phyloP scores from a whole-genome alignment of 1,140 invertebrate genomes.

The Camponotus vicinus region DNA sequence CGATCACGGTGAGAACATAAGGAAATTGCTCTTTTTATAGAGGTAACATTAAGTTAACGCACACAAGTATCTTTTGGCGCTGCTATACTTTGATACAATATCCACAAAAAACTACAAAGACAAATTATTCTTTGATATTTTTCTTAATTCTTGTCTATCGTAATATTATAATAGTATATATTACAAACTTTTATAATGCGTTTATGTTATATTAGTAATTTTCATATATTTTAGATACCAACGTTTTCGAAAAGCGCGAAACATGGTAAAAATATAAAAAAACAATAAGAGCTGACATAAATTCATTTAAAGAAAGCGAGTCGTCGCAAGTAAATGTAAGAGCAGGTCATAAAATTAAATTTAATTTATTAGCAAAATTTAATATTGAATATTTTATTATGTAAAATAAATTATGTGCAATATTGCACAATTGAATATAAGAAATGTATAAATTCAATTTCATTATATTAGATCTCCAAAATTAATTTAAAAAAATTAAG shows the following conservation, averaged over 20 bases:
- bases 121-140: constrained; percentile 4
- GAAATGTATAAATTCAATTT: neutral
- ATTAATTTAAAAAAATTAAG: neutral
- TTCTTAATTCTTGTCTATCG: neutral
- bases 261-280: neutral
- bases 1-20: constrained; percentile 32
- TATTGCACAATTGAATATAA: neutral
- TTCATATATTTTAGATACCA: neutral
- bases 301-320: neutral
- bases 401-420: neutral
- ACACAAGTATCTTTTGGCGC: neutral
- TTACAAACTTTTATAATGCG: constrained; percentile 7
- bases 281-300: neutral
- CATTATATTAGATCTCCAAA: neutral
- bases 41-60: neutral
- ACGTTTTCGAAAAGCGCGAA: neutral
- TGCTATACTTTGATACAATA: neutral
- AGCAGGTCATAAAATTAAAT: constrained; percentile 1
- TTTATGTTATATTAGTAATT: neutral
- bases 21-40: constrained; percentile 21
- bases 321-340: neutral
- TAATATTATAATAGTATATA: neutral
- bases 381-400: neutral
- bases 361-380: neutral
- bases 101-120: neutral